These are phyloP conservation scores for Cynopterus sphinx DNA, from an alignment of 2,797 vertebrate genomes.

Conservation along the genomic window DNA sequence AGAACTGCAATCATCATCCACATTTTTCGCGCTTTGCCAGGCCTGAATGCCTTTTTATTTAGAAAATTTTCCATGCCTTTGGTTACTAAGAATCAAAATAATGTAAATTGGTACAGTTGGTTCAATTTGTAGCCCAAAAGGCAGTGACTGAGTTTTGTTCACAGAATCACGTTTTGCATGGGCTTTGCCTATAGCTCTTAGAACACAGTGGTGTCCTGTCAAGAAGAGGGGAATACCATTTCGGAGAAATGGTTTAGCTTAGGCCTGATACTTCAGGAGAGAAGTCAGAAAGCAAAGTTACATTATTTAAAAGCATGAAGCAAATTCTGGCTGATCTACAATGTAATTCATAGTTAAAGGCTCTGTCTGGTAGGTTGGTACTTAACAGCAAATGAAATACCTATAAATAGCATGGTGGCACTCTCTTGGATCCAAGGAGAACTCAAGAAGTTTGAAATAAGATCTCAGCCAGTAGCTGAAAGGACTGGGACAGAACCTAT, in stretches of 20 bases:
- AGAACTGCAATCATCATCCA: slow-evolving; percentile 45
- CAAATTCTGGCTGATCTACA: background rate
- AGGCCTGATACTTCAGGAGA: background rate
- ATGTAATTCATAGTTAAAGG: background rate
- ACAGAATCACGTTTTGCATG: slow-evolving; percentile 22
- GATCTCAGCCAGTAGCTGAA: background rate
- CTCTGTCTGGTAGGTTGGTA: background rate
- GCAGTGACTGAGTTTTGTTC: slow-evolving; percentile 11
- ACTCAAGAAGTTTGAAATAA: background rate
- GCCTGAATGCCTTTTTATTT: slow-evolving; percentile 48
- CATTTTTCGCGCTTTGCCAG: slow-evolving; percentile 32
- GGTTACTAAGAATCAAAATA: slow-evolving; percentile 56
- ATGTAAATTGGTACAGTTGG: slow-evolving; percentile 40
- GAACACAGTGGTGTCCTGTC: background rate
- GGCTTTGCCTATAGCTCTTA: background rate
- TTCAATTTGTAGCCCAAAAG: slow-evolving; percentile 37
- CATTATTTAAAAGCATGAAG: background rate
- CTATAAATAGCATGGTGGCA: background rate
- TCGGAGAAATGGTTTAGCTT: background rate
- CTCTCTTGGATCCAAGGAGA: background rate
- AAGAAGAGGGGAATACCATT: background rate
- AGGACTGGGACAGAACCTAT: background rate
- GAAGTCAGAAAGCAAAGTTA: background rate
- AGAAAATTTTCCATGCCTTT: slow-evolving; percentile 65
- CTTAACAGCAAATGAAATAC: background rate